Conservation (phyloP, 2,888 invertebrate genomes). For the Mimumesa dahlbomi region DNA sequence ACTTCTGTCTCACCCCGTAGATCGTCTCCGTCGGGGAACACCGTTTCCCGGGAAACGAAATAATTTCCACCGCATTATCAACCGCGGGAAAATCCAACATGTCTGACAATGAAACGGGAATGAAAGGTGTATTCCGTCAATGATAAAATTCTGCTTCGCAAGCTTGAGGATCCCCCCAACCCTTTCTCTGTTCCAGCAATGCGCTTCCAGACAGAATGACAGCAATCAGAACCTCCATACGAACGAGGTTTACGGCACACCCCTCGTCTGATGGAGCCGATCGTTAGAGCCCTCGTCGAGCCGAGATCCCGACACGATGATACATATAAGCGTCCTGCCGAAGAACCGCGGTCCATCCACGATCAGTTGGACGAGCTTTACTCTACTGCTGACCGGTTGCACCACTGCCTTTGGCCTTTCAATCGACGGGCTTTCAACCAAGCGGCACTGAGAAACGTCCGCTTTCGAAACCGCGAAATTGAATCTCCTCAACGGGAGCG, state of each 20-base stretch:
- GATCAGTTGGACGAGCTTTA: slow-evolving; percentile 53
- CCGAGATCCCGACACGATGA: slow-evolving; percentile 70
- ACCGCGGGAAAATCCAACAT: too few relatives aligned
- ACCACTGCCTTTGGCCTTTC: slow-evolving; percentile 53
- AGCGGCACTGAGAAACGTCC: slow-evolving; percentile 38
- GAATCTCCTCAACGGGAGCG: slow-evolving; percentile 21
- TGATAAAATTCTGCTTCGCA: too few relatives aligned
- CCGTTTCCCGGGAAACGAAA: too few relatives aligned
- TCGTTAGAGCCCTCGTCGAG: slow-evolving; percentile 82
- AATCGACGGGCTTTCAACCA: slow-evolving; percentile 40
- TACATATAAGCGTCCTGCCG: slow-evolving; percentile 69
- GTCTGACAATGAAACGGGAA: too few relatives aligned
- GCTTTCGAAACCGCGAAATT: slow-evolving; percentile 22
- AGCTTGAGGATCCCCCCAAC: slow-evolving; percentile 22
- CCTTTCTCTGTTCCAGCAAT: slow-evolving; percentile 86
- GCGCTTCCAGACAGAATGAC: slow-evolving; percentile 88
- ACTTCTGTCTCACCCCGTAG: too few relatives aligned
- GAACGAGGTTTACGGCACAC: slow-evolving; percentile 87
- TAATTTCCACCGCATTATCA: too few relatives aligned
- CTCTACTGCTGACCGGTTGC: slow-evolving; percentile 55
- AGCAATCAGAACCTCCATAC: slow-evolving; percentile 92
- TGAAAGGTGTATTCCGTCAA: too few relatives aligned
- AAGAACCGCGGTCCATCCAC: slow-evolving; percentile 58
- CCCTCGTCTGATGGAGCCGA: slow-evolving; percentile 88
- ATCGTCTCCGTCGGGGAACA: too few relatives aligned